Base-by-base conservation (phyloP, 2,888 invertebrate genomes). In the Saturnia japonica region DNA sequence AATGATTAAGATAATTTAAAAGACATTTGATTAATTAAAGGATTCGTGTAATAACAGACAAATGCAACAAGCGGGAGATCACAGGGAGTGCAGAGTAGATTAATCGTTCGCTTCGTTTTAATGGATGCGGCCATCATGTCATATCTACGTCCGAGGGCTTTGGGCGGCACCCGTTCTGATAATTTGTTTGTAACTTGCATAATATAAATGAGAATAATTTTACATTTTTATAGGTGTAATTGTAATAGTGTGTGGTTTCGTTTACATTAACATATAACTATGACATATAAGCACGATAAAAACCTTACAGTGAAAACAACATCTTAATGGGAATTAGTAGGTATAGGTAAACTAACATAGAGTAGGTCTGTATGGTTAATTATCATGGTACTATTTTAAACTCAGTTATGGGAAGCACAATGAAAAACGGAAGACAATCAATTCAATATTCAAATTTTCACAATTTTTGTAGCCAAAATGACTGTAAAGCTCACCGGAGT, bases 41-140 rank as follows among this genome's bases (percentile, higher is more conserved):
- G 74, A 81, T 80, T 80, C 77, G 79, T 80, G 77, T 75, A 76
- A 78, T 76, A 79, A 80, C 79, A 77, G 73, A 82, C 77, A 75
- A 74, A 75, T 73, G 75, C 75, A 76, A 76, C 79, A 75, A 76
- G 73, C 75, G 71, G 71, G 75, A 87, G 81, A 85, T 86, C 86
- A 82, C 77, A 87, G 76, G 78, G 72, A 80, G 71, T 77, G 68
- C 74, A 70, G 72, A 69, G 70, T 70, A 80, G 80, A 88, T 84
- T 84, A 85, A 88, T 88, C 77, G 71, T 69, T 72, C 68, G 73
- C 77, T 76, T 74, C 75, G 73, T 71, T 75, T 54, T 83, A 81
- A 87, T 85, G 74, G 80, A 88, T 87, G 83, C 70, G 75, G 72
- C 72, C 73, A 76, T 78, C 78, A 70, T 75, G 72, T 79, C 76